phyloP scores from a whole-genome alignment of 1,140 invertebrate genomes.

The Zaprionus camerounensis region DNA sequence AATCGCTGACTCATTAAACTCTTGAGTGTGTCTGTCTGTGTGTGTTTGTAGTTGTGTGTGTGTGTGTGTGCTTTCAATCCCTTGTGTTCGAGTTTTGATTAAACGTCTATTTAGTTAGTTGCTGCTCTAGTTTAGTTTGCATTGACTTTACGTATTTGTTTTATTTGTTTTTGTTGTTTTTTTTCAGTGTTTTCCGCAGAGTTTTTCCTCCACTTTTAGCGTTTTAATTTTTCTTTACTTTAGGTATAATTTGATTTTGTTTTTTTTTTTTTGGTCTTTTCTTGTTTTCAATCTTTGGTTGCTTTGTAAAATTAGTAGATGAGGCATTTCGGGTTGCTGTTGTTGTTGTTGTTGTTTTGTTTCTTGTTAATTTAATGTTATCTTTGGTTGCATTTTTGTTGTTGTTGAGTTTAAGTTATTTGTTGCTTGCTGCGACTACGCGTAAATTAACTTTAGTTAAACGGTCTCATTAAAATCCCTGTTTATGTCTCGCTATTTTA shows the following conservation, averaged over 20 bases:
- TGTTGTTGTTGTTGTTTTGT: slow-evolving; percentile 39
- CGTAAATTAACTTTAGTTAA: slow-evolving; percentile 49
- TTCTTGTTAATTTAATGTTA: slow-evolving; percentile 43
- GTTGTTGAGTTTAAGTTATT: slow-evolving; percentile 27
- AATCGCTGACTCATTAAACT: slow-evolving; percentile 32
- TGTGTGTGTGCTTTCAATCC: slow-evolving; percentile 68
- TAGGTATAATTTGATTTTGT: slow-evolving; percentile 6
- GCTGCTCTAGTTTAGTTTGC: slow-evolving; percentile 47
- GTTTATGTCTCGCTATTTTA: slow-evolving; percentile 40
- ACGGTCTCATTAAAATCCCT: slow-evolving; percentile 57
- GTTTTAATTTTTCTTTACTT: background rate
- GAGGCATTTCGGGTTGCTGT: slow-evolving; percentile 70
- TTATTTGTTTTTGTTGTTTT: background rate
- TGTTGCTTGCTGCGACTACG: slow-evolving; percentile 6
- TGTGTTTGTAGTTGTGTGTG: slow-evolving; percentile 28
- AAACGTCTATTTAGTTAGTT: slow-evolving; percentile 41
- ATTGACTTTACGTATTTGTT: slow-evolving; percentile 70
- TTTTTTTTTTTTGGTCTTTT: slow-evolving; percentile 13
- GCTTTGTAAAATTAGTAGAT: slow-evolving; percentile 66
- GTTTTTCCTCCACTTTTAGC: slow-evolving; percentile 20
- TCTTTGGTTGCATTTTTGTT: slow-evolving; percentile 61
- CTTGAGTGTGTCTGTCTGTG: slow-evolving; percentile 18
- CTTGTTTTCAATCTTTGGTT: slow-evolving; percentile 15
- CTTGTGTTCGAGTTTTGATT: slow-evolving; percentile 66
- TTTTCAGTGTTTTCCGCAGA: slow-evolving; percentile 34